Evolutionary conservation across 2,888 invertebrate species (phyloP).

Genomic region (Emmelina monodactyla): DNA sequence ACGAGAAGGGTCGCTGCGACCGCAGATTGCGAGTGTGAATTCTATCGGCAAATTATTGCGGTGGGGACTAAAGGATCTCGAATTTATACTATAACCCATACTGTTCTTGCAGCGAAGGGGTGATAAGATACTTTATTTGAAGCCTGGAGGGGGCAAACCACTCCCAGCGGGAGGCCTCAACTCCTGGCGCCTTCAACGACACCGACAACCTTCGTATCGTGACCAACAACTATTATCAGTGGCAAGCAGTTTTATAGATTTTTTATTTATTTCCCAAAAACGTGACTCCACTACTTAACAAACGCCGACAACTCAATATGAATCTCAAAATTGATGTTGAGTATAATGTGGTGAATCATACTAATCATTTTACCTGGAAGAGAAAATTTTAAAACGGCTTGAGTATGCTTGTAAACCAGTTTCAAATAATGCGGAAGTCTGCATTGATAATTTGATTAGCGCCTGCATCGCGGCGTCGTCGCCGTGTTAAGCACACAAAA

Average conservation of each 20-base stretch:
- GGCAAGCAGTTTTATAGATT: slow-evolving; percentile 43
- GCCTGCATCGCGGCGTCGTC: slow-evolving; percentile 35
- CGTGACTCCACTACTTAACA: slow-evolving; percentile 45
- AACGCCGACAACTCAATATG: slow-evolving; percentile 40
- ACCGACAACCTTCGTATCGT: slow-evolving; percentile 45
- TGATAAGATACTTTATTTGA: neutral
- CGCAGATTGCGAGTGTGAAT: slow-evolving; percentile 54
- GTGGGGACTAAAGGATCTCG: slow-evolving; percentile 28
- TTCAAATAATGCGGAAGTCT: slow-evolving; percentile 49
- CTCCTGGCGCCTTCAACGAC: slow-evolving; percentile 50
- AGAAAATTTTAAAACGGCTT: slow-evolving; percentile 9
- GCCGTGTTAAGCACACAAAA: slow-evolving; percentile 53
- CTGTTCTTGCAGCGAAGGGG: slow-evolving; percentile 1
- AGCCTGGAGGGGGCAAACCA: slow-evolving; percentile 20
- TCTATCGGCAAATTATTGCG: slow-evolving; percentile 44
- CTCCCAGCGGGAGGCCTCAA: slow-evolving; percentile 49
- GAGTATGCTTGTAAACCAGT: slow-evolving; percentile 35
- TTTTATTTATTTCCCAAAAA: slow-evolving; percentile 31
- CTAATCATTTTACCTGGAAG: slow-evolving; percentile 8
- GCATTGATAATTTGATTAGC: slow-evolving; percentile 57
- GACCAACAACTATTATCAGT: slow-evolving; percentile 51
- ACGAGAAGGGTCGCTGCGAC: slow-evolving; percentile 48
- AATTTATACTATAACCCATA: slow-evolving; percentile 9
- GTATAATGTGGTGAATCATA: too few relatives aligned
- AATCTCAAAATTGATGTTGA: too few relatives aligned